Percentiles rank a stretch among this genome's conserved stretches.
Evolutionary conservation across 2,797 vertebrate genomes (phyloP).

Genomic region (Euthynnus affinis): DNA sequence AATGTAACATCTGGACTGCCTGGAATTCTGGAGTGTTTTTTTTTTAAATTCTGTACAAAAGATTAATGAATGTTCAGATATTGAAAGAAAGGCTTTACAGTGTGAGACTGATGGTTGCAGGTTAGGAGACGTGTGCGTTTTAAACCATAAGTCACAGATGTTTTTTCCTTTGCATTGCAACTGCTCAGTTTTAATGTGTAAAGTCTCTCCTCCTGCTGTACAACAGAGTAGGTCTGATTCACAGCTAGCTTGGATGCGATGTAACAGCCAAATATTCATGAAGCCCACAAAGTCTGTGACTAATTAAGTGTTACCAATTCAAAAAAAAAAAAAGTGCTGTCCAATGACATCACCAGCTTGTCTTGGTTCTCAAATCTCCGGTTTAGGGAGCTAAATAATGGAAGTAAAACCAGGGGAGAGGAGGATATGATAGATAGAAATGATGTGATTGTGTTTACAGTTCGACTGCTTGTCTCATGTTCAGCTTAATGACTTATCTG

Average conservation of each 20-base stretch:
- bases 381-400: slow-evolving; percentile 10
- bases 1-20: neutral
- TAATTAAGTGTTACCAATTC: slow-evolving; percentile 22
- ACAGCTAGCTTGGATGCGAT: slow-evolving; percentile 11
- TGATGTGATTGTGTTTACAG: neutral
- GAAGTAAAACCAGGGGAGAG: neutral
- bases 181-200: neutral
- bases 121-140: neutral
- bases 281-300: slow-evolving; percentile 49
- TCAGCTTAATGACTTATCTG: neutral
- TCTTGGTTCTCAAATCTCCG: slow-evolving; percentile 17
- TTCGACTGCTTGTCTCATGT: neutral
- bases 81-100: neutral
- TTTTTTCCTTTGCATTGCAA: neutral
- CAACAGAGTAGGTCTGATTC: neutral
- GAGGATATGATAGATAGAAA: neutral
- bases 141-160: neutral
- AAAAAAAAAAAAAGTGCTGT: slow-evolving; percentile 33
- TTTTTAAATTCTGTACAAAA: slow-evolving; percentile 4
- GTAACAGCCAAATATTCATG: slow-evolving; percentile 10
- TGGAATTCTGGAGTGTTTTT: neutral
- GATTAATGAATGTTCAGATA: neutral
- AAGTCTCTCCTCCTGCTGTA: neutral
- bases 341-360: slow-evolving; percentile 46
- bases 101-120: neutral